Evolutionary conservation across 2,888 invertebrate genomes (phyloP).

Genomic region (Enchytraeus crypticus): DNA sequence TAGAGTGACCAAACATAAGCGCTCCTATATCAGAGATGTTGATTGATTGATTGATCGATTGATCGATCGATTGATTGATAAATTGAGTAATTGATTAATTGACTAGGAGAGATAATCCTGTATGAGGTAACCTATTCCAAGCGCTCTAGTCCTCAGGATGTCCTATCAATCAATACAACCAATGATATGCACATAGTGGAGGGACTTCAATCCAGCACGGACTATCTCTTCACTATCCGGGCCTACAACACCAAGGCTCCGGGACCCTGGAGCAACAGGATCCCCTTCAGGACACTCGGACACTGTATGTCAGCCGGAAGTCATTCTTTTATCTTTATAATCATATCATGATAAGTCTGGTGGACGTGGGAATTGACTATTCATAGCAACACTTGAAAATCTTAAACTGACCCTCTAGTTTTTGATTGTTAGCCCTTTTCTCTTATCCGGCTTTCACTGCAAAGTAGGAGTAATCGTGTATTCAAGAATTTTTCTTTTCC

Average conservation of each 20-base stretch:
- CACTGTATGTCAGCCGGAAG: conserved; percentile 15
- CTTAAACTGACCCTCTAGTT: too few species aligned
- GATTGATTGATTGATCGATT: too few species aligned
- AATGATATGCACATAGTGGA: conserved; percentile 22
- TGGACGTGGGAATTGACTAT: neutral
- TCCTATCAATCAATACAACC: conserved; percentile 36
- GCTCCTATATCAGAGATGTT: too few species aligned
- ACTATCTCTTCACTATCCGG: conserved; percentile 82
- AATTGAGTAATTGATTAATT: too few species aligned
- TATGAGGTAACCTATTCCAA: conserved; percentile 76
- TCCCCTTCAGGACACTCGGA: conserved; percentile 51
- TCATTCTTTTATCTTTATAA: neutral
- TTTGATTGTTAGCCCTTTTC: too few species aligned
- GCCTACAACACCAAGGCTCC: conserved; percentile 83
- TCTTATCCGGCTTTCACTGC: too few species aligned
- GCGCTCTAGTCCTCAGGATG: conserved; percentile 54
- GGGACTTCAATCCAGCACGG: conserved; percentile 77
- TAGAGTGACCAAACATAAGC: too few species aligned
- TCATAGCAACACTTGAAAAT: too few species aligned
- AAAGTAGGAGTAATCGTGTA: too few species aligned
- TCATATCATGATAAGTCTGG: neutral
- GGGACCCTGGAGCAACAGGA: conserved; percentile 81
- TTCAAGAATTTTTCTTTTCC: too few species aligned
- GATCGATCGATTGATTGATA: too few species aligned
- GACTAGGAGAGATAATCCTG: conserved; percentile 75